Conservation (phyloP, 2,797 vertebrate species). For the Channa striata region DNA sequence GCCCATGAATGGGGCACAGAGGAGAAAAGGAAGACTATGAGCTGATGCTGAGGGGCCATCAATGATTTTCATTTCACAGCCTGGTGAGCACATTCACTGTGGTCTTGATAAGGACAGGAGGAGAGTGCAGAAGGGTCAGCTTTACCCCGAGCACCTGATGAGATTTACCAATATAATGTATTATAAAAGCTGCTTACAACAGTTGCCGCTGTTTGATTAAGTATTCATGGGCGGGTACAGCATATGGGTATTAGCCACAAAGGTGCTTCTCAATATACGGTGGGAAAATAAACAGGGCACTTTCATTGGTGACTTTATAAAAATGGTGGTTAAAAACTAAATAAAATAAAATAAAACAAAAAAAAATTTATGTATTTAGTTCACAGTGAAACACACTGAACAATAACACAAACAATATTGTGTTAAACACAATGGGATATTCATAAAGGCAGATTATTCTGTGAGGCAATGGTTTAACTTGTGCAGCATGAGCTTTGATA, state of each 20-base stretch:
- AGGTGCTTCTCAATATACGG: neutral
- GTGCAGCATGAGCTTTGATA: too few relatives aligned
- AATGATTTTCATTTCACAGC: constrained; percentile 84
- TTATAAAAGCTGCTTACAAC: constrained; percentile 2
- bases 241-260: too few relatives aligned
- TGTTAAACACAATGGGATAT: too few relatives aligned
- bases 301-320: neutral
- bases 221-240: too few relatives aligned
- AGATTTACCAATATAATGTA: constrained; percentile 25
- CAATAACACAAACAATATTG: too few relatives aligned
- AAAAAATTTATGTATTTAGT: too few relatives aligned
- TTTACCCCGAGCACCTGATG: constrained; percentile 38
- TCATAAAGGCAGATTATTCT: too few relatives aligned
- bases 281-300: neutral
- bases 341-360: too few relatives aligned
- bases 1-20: constrained; percentile 62
- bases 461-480: too few relatives aligned
- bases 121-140: constrained; percentile 52
- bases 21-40: constrained; percentile 59
- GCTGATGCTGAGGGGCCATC: constrained; percentile 66
- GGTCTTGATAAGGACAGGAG: constrained; percentile 59
- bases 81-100: constrained; percentile 73
- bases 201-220: neutral
- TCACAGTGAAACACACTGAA: too few relatives aligned
- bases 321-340: neutral